Evolutionary conservation across 2,113 vertebrate genomes (phyloP), one percentile per base, ranked within the genome.

Genomic region (Vulpes lagopus): DNA sequence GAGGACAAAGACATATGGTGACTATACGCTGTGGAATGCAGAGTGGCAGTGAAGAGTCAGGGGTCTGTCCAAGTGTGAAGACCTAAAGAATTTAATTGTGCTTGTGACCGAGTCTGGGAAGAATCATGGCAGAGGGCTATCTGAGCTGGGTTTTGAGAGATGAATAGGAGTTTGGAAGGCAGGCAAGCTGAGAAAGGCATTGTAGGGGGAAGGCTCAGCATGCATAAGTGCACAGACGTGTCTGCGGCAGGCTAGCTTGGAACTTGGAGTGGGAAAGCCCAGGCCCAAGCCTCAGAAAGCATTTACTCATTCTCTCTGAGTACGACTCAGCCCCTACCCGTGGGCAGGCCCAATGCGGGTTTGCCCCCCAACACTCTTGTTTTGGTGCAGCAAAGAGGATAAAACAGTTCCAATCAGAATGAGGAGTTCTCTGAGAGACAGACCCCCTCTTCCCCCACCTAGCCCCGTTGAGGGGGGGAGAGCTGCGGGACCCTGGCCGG

Each of bases 181-280:
- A 53, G 38, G 5, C 20, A 17, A 62, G 51, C 65, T 59, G 80
- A 79, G 57, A 86, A 80, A 86, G 49, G 15, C 35, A 32, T 1
- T 3, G 11, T 19, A 35, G 62, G 35, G 17, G 9, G 82, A 71
- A 71, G n/a, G 27, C 53, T 17, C 27, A 5, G 19, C 8, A 32
- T 2, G 67, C 23, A 3, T 27, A 6, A 1, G 9, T 1, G 20
- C 22, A 19, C n/a, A 17, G 1, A 22, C 1, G 11, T 27, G 15
- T 51, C 10, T 35, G n/a, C 19, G 67, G 64, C 43, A 49, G 83
- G 57, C 83, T 73, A 20, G 2, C 83, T 25, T 27, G 43, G 73
- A 35, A 62, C 64, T 19, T 25, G 43, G 65, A 64, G 65, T 27
- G 43, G 25, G 67, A 27, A 90, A 57, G 51, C 27, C 5, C 65